Evolutionary conservation across 2,888 invertebrate genomes (phyloP).

Genomic region (Synergus umbraculus): DNA sequence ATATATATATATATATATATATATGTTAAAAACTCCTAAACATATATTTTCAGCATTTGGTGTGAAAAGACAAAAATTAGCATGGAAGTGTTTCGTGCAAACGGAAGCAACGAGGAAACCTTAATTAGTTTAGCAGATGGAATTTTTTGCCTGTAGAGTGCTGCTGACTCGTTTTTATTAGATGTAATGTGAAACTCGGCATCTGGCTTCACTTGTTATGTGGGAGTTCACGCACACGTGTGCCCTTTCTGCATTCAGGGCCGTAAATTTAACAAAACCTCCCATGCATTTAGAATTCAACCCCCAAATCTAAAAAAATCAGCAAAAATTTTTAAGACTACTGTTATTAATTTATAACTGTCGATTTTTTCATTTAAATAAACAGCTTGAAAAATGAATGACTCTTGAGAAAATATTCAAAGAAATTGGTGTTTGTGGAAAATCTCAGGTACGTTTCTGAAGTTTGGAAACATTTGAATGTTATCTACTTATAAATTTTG

Average conservation of each 20-base stretch:
- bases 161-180: constrained; percentile 62
- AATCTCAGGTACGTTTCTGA: background rate
- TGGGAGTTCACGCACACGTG: constrained; percentile 53
- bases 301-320: background rate
- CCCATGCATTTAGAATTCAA: background rate
- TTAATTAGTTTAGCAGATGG: constrained; percentile 66
- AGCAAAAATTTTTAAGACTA: too few relatives aligned
- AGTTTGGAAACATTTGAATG: background rate
- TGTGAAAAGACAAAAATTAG: constrained; percentile 34
- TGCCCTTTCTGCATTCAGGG: constrained; percentile 25
- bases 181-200: constrained; percentile 66
- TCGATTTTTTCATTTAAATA: background rate
- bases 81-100: constrained; percentile 40
- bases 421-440: background rate
- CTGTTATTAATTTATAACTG: background rate
- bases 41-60: background rate
- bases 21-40: background rate
- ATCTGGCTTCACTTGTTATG: constrained; percentile 56
- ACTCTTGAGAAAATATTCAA: background rate
- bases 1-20: too few relatives aligned
- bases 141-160: constrained; percentile 55
- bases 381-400: background rate
- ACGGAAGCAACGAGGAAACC: constrained; percentile 41
- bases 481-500: background rate
- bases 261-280: background rate